Evolutionary conservation across 2,888 invertebrate genomes (phyloP).

Genomic region (Phorcus lineatus): DNA sequence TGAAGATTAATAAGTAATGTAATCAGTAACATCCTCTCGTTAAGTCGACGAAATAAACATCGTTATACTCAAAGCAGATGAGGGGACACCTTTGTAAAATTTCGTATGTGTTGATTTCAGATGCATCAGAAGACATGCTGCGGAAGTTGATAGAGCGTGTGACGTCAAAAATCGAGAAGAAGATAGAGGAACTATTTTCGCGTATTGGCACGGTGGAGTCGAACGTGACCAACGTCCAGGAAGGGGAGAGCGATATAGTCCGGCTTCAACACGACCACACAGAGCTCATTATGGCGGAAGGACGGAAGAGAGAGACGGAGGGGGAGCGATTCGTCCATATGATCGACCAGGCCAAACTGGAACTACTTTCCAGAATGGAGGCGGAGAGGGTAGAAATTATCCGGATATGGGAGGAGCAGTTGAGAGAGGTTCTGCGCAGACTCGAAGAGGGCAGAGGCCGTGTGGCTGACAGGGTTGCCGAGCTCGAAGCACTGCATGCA

Average conservation of each 20-base stretch:
- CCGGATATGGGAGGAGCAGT: conserved; percentile 23
- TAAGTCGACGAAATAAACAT: too few species aligned
- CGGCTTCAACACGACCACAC: conserved; percentile 16
- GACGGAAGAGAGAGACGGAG: neutral
- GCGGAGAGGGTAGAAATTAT: conserved; percentile 39
- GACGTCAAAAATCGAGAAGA: conserved; percentile 46
- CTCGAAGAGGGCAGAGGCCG: conserved; percentile 3
- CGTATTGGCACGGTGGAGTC: conserved; percentile 35
- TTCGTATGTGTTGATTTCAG: conserved; percentile 30
- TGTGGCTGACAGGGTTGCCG: neutral
- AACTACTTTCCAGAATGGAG: conserved; percentile 45
- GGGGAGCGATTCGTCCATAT: conserved; percentile 36
- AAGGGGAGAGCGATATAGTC: conserved; percentile 37
- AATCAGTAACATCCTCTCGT: too few species aligned
- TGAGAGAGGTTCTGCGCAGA: conserved; percentile 20
- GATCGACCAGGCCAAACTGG: conserved; percentile 44
- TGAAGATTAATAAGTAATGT: too few species aligned
- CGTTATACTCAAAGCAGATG: too few species aligned
- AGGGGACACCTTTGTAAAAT: too few species aligned
- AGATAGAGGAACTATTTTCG: conserved; percentile 45
- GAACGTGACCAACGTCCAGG: conserved; percentile 39
- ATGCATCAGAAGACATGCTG: conserved; percentile 51
- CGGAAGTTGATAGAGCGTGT: conserved; percentile 46
- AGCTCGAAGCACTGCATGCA: neutral
- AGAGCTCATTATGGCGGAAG: neutral